Evolutionary conservation across 2,888 invertebrate species (phyloP).

Genomic region (Conus canariensis): DNA sequence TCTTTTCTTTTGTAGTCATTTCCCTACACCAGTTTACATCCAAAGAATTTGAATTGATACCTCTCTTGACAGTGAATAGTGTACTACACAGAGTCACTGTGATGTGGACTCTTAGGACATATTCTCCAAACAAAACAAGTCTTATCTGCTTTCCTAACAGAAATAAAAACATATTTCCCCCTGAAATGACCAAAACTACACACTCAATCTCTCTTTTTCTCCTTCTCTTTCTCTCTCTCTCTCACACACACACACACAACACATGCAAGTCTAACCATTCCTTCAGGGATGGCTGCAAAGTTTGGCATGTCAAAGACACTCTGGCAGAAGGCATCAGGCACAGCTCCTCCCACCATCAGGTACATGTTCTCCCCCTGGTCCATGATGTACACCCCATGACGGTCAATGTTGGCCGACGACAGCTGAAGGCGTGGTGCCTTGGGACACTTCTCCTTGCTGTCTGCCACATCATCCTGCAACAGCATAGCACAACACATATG

Average conservation of each 20-base stretch:
- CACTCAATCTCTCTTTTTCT: too few species aligned
- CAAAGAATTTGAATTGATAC: too few species aligned
- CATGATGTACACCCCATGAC: constrained; percentile 92
- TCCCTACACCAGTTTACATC: too few species aligned
- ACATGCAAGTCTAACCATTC: constrained; percentile 62
- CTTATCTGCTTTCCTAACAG: too few species aligned
- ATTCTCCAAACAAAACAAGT: too few species aligned
- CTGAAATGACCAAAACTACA: too few species aligned
- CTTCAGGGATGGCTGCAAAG: constrained; percentile 71
- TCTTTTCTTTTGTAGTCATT: too few species aligned
- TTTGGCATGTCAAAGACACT: constrained; percentile 86
- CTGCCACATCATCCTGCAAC: constrained; percentile 73
- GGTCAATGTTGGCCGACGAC: constrained; percentile 86
- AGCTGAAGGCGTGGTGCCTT: constrained; percentile 90
- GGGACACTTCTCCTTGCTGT: constrained; percentile 75
- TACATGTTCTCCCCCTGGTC: constrained; percentile 91
- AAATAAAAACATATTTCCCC: too few species aligned
- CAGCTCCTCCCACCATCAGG: constrained; percentile 90
- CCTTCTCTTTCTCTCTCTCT: too few species aligned
- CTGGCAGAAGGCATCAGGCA: constrained; percentile 87
- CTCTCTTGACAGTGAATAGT: too few species aligned
- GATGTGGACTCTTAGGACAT: too few species aligned
- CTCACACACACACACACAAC: neutral
- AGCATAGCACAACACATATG: neutral
- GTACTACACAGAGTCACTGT: too few species aligned